These are phyloP conservation scores for Ophiodon elongatus DNA, from an alignment of 2,113 vertebrate species.

Conservation along the genomic window DNA sequence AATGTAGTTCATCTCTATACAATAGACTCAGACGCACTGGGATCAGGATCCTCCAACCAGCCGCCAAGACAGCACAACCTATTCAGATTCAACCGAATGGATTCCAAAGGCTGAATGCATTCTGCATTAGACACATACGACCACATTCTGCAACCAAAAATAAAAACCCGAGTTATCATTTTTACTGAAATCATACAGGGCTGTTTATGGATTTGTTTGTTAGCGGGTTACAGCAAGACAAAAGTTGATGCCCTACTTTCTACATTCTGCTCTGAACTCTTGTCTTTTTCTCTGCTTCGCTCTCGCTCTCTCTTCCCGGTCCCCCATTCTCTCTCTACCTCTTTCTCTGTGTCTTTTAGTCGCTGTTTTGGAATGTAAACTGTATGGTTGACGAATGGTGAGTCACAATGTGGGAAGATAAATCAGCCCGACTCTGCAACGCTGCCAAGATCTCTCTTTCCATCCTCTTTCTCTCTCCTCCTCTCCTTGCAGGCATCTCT, in stretches of 20 bases:
- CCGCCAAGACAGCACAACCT: neutral
- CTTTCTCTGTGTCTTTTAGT: constrained; percentile 41
- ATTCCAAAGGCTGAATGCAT: neutral
- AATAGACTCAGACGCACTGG: neutral
- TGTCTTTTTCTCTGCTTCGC: neutral
- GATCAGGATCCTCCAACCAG: neutral
- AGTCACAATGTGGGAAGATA: constrained; percentile 82
- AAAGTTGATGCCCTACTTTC: constrained; percentile 47
- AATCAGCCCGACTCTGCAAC: constrained; percentile 69
- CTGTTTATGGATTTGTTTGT: constrained; percentile 21
- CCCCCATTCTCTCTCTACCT: constrained; percentile 7
- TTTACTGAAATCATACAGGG: constrained; percentile 2
- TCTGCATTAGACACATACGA: neutral
- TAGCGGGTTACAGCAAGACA: constrained; percentile 8
- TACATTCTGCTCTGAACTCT: constrained; percentile 21
- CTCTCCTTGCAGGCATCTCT: constrained; percentile 64
- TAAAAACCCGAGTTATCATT: neutral
- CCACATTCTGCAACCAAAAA: neutral
- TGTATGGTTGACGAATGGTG: constrained; percentile 72
- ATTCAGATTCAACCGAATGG: neutral
- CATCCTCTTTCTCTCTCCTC: constrained; percentile 55
- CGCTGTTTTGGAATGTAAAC: constrained; percentile 73
- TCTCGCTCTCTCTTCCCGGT: neutral
- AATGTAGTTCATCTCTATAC: neutral
- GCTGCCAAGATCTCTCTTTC: constrained; percentile 64